Base-by-base conservation (phyloP, 2,113 vertebrate genomes). In the Periophthalmus modestus region DNA sequence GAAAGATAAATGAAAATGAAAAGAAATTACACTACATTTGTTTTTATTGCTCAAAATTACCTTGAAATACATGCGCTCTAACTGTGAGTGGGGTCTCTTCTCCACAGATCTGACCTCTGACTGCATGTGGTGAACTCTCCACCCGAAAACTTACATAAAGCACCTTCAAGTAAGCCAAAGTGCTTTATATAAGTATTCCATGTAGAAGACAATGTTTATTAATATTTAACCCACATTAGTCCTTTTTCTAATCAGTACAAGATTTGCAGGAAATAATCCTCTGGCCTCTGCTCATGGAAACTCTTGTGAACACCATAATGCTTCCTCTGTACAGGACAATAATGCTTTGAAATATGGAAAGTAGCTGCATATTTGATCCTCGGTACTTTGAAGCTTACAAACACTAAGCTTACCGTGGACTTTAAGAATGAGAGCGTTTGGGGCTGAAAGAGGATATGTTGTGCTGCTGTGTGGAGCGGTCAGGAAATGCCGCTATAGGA, bases 401-500 rank as follows among this genome's bases (percentile, higher is more conserved):
- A 36, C 57, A 46, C 74, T 80, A 73, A 83, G 62, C 74, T 68
- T 71, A n/a, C 59, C 52, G 68, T 62, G 66, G 58, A 28, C 34
- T 3, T 28, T 43, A 70, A 14, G 10, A 68, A 80, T 73, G 68
- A 66, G n/a, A 36, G 58, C 69, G 39, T 74, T 66, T 82, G 73
- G 73, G 74, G 57, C 71, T 78, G 83, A 85, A 85, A 85, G 76
- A 74, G 78, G 84, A 90, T 90, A 89, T 87, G 76, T 78, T 74
- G 57, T 80, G 67, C 80, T 82, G 72, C 79, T 81, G 72, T n/a
- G 4, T 59, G 69, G 54, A 79, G 46, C 48, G 79, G 78, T 87
- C 81, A 87, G 86, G 82, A 90, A 88, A 86, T 89, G 82, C 85
- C 69, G 19, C 81, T 81, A 87, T 81, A 85, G 82, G 78, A 87